Conservation (phyloP, 2,113 vertebrate species). For the Rhabdornis inornatus region DNA sequence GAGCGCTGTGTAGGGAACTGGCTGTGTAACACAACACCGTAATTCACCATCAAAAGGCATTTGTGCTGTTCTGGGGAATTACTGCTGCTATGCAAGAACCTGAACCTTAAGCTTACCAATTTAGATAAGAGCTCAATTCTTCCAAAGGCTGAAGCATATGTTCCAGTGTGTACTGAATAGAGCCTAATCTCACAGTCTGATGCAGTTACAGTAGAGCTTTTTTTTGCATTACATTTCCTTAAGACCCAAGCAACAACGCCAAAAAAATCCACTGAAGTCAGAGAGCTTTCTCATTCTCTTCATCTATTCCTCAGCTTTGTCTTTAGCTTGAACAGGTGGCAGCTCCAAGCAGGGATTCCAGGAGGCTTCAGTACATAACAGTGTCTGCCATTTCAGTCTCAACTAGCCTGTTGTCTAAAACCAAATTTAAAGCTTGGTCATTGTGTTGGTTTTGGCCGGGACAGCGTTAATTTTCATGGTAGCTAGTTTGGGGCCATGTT, state of each 20-base stretch:
- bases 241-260: background rate
- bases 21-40: background rate
- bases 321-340: background rate
- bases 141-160: background rate
- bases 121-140: constrained; percentile 10
- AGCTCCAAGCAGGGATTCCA: background rate
- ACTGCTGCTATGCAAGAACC: background rate
- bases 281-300: background rate
- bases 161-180: background rate
- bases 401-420: background rate
- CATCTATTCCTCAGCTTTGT: background rate
- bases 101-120: background rate
- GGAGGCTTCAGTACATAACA: background rate
- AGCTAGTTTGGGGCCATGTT: background rate
- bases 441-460: background rate
- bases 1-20: background rate
- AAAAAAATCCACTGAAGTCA: background rate
- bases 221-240: background rate
- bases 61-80: background rate
- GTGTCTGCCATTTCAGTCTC: background rate
- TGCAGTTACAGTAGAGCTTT: background rate
- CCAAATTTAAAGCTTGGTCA: background rate
- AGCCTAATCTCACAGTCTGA: background rate
- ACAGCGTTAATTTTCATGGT: accelerated
- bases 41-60: background rate